These are phyloP conservation scores for Rhinophrynus dorsalis DNA, from an alignment of 2,797 vertebrate genomes.

Conservation along the genomic window DNA sequence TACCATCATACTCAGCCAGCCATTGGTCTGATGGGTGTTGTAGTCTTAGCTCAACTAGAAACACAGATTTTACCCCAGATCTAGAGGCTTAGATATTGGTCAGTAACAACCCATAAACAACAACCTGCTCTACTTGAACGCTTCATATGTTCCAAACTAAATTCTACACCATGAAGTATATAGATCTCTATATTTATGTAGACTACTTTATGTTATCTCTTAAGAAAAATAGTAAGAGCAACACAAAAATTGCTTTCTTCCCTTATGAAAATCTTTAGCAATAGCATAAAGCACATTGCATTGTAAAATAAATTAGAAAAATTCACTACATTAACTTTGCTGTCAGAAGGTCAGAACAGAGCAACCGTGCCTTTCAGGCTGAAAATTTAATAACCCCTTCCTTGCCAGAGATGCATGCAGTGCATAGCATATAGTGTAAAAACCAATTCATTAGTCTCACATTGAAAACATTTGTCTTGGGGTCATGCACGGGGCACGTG, in stretches of 20 bases:
- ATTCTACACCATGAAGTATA: neutral
- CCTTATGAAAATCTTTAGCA: neutral
- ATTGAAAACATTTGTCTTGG: slow-evolving; percentile 50
- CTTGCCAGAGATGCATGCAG: slow-evolving; percentile 29
- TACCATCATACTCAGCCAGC: too few species aligned
- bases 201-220: neutral
- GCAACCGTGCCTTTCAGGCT: slow-evolving; percentile 47
- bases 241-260: neutral
- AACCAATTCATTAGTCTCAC: slow-evolving; percentile 49
- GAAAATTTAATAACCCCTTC: slow-evolving; percentile 49
- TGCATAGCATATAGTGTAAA: slow-evolving; percentile 46
- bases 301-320: slow-evolving; percentile 50
- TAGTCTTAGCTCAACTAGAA: too few species aligned
- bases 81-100: slow-evolving; percentile 21
- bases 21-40: too few species aligned
- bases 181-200: neutral
- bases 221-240: neutral
- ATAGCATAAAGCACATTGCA: slow-evolving; percentile 20
- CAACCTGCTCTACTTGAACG: neutral
- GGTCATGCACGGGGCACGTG: slow-evolving; percentile 46
- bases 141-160: neutral
- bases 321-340: slow-evolving; percentile 49
- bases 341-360: slow-evolving; percentile 44
- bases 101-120: neutral
- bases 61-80: too few species aligned